A percentile compares a stretch with the other conserved stretches of the same genome.
These are phyloP conservation scores for Ochotona princeps DNA, from an alignment of 2,113 vertebrate species.

Conservation along the genomic window DNA sequence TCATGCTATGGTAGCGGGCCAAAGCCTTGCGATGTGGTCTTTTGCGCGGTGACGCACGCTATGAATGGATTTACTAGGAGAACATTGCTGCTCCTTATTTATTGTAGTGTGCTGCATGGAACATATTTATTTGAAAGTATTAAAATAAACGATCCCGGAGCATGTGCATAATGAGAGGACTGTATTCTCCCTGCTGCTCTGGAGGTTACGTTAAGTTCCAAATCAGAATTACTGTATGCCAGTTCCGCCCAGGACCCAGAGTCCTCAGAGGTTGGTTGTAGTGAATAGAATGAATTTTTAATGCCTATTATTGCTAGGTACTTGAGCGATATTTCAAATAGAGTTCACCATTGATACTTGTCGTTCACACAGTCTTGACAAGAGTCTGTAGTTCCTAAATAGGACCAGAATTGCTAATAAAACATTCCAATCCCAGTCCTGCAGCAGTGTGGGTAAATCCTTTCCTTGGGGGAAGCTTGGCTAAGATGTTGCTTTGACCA, in stretches of 20 bases:
- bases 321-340: slow-evolving; percentile 85
- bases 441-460: background rate
- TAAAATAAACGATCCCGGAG: slow-evolving; percentile 90
- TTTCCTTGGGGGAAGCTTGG: slow-evolving; percentile 34
- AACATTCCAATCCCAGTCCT: slow-evolving; percentile 75
- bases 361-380: slow-evolving; percentile 79
- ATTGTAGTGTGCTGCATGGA: slow-evolving; percentile 90
- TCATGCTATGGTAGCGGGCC: slow-evolving; percentile 84
- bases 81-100: slow-evolving; percentile 89
- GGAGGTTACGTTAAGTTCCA: slow-evolving; percentile 82
- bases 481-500: slow-evolving; percentile 10
- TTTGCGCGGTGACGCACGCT: slow-evolving; percentile 89
- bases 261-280: slow-evolving; percentile 81
- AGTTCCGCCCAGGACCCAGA: slow-evolving; percentile 77
- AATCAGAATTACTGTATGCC: slow-evolving; percentile 83
- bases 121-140: slow-evolving; percentile 90
- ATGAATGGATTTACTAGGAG: slow-evolving; percentile 89
- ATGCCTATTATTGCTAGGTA: slow-evolving; percentile 85
- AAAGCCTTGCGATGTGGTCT: slow-evolving; percentile 88
- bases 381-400: slow-evolving; percentile 78
- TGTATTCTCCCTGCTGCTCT: slow-evolving; percentile 85
- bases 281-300: slow-evolving; percentile 79
- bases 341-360: slow-evolving; percentile 81
- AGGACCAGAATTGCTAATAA: slow-evolving; percentile 81
- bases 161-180: slow-evolving; percentile 88